Evolutionary conservation across 2,797 vertebrate species (phyloP).

Genomic region (Alcedo quadribrachys): DNA sequence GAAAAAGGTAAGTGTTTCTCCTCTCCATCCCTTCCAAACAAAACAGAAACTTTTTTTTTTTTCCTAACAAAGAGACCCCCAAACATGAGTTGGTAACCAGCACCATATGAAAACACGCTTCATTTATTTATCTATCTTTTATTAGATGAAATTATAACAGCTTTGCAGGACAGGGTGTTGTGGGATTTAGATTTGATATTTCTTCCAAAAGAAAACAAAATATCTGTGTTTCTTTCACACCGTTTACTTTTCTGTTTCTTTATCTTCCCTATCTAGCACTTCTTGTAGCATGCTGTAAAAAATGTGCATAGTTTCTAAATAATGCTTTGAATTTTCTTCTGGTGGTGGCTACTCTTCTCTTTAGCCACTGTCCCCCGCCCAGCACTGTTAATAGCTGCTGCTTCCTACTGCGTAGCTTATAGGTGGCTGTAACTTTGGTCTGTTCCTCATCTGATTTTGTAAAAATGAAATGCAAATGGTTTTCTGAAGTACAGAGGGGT

Average conservation of each 20-base stretch:
- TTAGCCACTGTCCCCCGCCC: background rate
- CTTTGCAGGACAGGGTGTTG: background rate
- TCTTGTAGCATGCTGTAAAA: background rate
- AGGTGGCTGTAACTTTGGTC: background rate
- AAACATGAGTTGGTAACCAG: background rate
- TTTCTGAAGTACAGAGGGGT: background rate
- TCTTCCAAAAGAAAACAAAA: slow-evolving; percentile 9
- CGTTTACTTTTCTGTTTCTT: slow-evolving; percentile 22
- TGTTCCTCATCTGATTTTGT: background rate
- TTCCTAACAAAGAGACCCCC: background rate
- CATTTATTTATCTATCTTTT: slow-evolving; percentile 16
- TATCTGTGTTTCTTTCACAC: background rate
- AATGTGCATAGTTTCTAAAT: slow-evolving; percentile 20
- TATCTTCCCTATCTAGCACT: background rate
- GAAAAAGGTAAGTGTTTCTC: slow-evolving; percentile 41
- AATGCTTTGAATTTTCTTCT: slow-evolving; percentile 1
- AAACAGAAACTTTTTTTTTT: background rate
- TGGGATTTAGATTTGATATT: background rate
- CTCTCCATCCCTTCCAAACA: background rate
- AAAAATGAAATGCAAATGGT: background rate
- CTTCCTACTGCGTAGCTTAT: background rate
- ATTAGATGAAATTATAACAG: background rate
- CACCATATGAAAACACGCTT: background rate
- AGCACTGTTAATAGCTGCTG: background rate
- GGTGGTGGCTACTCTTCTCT: background rate